Evolutionary conservation across 2,113 vertebrate genomes (phyloP), one percentile per base, ranked within the genome.

Genomic region (Monopterus albus): DNA sequence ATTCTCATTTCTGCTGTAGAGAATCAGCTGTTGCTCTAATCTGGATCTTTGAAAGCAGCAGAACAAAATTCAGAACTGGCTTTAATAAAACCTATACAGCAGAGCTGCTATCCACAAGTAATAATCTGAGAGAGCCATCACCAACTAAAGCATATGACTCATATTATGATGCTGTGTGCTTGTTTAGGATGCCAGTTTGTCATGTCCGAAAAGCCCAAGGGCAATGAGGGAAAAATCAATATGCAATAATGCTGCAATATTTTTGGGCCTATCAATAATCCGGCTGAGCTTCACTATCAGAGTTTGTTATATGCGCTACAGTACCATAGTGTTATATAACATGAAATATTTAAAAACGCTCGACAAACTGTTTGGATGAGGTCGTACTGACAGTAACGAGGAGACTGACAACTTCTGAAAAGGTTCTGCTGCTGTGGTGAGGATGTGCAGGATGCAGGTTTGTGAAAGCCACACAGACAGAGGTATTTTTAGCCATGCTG

Each of bases 191-290:
- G 51, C 47, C 47, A 43, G 70, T 77, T 79, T 76, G 74, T 88
- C 85, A 61, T 87, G 77, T 83, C 78, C 82, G 74, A 82, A 78
- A 72, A 78, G 61, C 64, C 72, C 21, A 57, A 42, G 38, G 49
- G 67, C 55, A 80, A 56, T 35, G 36, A 45, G 53, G 70, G 69
- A 85, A 64, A 85, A 88, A 87, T 88, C 88, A 61, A 85, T 90
- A 59, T 35, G 61, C 73, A 57, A 76, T 80, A 78, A 86, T 72
- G 68, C 76, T 58, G 73, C 49, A 63, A 79, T 77, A 86, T 83
- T 83, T 85, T 68, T 70, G 80, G 69, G 53, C 39, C 59, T 8
- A 68, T 83, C 81, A 63, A 86, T 84, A 84, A 57, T 35, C 33
- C 15, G 17, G 47, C 59, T 15, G 64, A 58, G 51, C 72, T 50